Evolutionary conservation across 1,140 invertebrate species (phyloP), one percentile per base, ranked within the genome.

Genomic region (Eciton burchellii): DNA sequence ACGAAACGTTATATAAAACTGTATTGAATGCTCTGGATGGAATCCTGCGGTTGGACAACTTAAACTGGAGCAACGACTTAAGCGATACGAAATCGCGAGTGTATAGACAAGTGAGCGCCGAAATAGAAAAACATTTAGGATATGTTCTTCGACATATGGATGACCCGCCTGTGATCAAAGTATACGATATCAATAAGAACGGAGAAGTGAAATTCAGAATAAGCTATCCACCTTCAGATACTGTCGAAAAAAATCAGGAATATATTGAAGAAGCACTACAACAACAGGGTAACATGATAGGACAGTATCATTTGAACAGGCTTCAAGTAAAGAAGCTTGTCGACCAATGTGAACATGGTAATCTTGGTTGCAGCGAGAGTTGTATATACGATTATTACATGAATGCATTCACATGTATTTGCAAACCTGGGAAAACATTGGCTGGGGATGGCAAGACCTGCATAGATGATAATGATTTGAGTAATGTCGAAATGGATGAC

Each of bases 321-420:
- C 68, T 94, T 21, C 79, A 84, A 47, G 82, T 94, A 0, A 82
- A 81, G 54, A 89, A 92, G 72, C 93, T 97, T 19, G 85, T 96
- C 0, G 97, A 98, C 93, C 92, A 96, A 35, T 98, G 98, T 93
- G 95, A 96, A 90, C 94, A 95, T 56, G 94, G 96, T 84, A 97
- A 97, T 88, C 95, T 97, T 73, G 95, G 94, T 2, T 98, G 98
- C 90, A 95, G 97, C 76, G 95, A 97, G 91, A 93, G 95, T 9
- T 98, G 98, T 91, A 93, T 94, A 47, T 98, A 97, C 88, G 96
- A 97, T 90, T 95, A 96, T 84, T 86, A 90, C 3, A 89, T 95
- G 41, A 94, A 95, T 74, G 45, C 41, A 11, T 97, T 97, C 84
- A 91, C 91, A 3, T 98, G 98, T 91, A 94, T 91, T 9, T 98